A percentile compares a stretch with the other conserved stretches of the same genome.
Conservation (phyloP, 2,797 vertebrate species). For the Enteromius unitaeniatus region DNA sequence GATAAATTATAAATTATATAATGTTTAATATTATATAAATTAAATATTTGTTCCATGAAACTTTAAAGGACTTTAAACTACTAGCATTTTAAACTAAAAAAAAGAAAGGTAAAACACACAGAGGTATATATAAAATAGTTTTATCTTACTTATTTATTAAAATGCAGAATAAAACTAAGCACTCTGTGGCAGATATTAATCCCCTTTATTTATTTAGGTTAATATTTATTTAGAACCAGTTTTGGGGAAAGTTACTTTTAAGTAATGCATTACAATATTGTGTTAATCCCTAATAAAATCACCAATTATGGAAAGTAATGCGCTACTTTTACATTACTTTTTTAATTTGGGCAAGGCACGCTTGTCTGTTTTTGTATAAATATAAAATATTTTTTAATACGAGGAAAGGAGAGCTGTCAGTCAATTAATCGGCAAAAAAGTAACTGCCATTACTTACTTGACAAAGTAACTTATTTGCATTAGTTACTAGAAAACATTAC, state of each 20-base stretch:
- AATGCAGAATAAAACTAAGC: background rate
- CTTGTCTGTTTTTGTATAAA: no score
- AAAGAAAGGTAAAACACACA: background rate
- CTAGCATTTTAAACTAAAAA: no score
- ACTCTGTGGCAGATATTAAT: background rate
- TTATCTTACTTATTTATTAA: background rate
- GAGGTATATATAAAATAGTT: no score
- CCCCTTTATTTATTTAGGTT: background rate
- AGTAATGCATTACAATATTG: no score
- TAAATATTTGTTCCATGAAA: background rate
- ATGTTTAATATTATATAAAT: no score
- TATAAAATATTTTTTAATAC: background rate
- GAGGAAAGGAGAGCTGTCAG: background rate
- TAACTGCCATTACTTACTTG: background rate
- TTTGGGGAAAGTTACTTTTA: no score
- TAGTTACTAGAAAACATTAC: no score
- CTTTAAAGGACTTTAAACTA: background rate
- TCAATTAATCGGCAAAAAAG: background rate
- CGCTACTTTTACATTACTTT: no score
- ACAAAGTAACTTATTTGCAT: background rate
- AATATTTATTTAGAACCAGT: background rate
- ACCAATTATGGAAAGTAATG: no score
- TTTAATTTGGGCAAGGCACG: no score
- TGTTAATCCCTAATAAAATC: no score
- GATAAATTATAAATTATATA: no score